A percentile compares a stretch with the other conserved stretches of the same genome.
These are phyloP conservation scores for Arrhamphus sclerolepis DNA, from an alignment of 2,797 vertebrate species.

Conservation along the genomic window DNA sequence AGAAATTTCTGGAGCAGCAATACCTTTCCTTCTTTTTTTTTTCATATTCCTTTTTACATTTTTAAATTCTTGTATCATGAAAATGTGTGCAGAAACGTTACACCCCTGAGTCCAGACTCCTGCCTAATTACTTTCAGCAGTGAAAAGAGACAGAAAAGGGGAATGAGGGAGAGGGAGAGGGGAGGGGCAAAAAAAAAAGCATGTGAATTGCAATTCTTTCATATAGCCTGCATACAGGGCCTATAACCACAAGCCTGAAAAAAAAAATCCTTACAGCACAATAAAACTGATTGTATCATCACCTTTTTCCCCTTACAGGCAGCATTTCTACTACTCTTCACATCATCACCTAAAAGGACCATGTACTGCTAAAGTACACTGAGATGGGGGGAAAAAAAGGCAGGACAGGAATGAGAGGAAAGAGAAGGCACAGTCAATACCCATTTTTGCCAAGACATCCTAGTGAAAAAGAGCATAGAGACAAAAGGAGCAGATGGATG, in stretches of 20 bases:
- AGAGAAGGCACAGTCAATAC: constrained; percentile 71
- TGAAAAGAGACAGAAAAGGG: constrained; percentile 64
- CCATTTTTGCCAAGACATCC: constrained; percentile 72
- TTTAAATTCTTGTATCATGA: constrained; percentile 55
- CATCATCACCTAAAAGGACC: constrained; percentile 69
- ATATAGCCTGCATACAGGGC: constrained; percentile 79
- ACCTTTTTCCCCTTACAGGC: constrained; percentile 82
- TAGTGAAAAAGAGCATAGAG: constrained; percentile 68
- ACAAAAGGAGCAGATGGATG: constrained; percentile 76
- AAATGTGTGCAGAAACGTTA: constrained; percentile 73
- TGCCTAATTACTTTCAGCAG: constrained; percentile 81
- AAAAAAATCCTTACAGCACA: constrained; percentile 83
- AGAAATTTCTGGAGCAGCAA: constrained; percentile 75
- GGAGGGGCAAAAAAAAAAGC: constrained; percentile 48
- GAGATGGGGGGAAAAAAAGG: constrained; percentile 33
- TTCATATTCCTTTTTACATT: too few relatives aligned
- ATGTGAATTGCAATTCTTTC: constrained; percentile 78
- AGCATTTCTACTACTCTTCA: constrained; percentile 77
- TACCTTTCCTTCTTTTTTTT: constrained; percentile 27
- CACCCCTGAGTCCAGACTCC: constrained; percentile 74
- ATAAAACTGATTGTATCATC: constrained; percentile 84
- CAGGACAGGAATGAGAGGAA: constrained; percentile 57
- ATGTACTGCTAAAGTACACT: constrained; percentile 63
- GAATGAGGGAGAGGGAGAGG: constrained; percentile 36
- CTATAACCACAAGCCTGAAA: constrained; percentile 74